Conservation (phyloP, 2,797 vertebrate species). For the Pagetopsis macropterus region DNA sequence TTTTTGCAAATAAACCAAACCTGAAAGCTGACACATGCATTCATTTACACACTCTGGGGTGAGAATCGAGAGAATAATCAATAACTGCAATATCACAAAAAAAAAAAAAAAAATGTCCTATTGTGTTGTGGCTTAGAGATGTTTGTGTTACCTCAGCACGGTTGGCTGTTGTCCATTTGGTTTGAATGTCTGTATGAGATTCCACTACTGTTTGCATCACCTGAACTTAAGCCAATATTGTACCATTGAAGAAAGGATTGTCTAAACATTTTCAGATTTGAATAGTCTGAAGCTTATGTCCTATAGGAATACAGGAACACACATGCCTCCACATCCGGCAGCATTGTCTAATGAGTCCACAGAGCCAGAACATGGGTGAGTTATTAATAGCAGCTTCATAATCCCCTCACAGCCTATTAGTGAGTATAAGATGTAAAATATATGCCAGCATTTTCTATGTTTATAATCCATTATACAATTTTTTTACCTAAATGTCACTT, state of each 20-base stretch:
- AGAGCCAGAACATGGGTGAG: slow-evolving; percentile 30
- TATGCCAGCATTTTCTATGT: background rate
- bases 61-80: too few relatives aligned
- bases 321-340: slow-evolving; percentile 27
- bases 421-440: slow-evolving; percentile 25
- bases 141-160: too few relatives aligned
- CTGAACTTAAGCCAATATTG: background rate
- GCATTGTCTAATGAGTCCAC: slow-evolving; percentile 46
- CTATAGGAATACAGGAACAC: background rate
- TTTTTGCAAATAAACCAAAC: too few relatives aligned
- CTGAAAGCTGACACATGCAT: too few relatives aligned
- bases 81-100: too few relatives aligned
- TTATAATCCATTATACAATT: background rate
- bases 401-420: slow-evolving; percentile 32
- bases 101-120: too few relatives aligned
- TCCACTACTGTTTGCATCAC: too few relatives aligned
- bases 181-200: too few relatives aligned
- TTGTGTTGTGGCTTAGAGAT: too few relatives aligned
- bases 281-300: background rate
- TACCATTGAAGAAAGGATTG: background rate
- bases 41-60: too few relatives aligned
- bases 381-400: slow-evolving; percentile 31
- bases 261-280: background rate
- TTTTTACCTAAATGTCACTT: background rate
- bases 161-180: too few relatives aligned